Conservation (phyloP, 2,113 vertebrate species). For the Lutjanus erythropterus region DNA sequence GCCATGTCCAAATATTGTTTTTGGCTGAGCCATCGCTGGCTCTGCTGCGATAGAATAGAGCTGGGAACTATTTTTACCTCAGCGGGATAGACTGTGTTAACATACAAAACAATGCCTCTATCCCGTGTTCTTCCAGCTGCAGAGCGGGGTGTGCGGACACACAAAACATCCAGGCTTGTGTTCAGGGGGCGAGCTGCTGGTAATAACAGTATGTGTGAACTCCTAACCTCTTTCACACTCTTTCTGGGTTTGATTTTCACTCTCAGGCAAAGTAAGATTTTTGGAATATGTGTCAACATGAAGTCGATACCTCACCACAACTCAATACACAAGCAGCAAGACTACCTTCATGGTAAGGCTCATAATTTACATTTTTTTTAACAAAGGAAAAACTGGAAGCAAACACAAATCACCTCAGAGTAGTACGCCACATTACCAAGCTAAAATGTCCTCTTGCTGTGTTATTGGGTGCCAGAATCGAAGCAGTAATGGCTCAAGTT, state of each 20-base stretch:
- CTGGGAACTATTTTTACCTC: constrained; percentile 80
- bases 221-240: constrained; percentile 25
- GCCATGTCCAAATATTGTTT: constrained; percentile 84
- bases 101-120: constrained; percentile 78
- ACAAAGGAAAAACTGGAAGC: too few relatives aligned
- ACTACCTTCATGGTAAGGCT: too few relatives aligned
- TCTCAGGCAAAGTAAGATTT: neutral
- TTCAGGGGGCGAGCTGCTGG: constrained; percentile 12
- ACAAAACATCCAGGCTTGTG: constrained; percentile 18
- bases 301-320: neutral
- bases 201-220: constrained; percentile 33
- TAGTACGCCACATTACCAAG: too few relatives aligned
- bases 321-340: too few relatives aligned
- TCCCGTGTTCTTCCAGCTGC: constrained; percentile 72
- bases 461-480: too few relatives aligned
- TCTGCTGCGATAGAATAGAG: constrained; percentile 70
- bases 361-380: too few relatives aligned
- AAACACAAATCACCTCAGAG: too few relatives aligned
- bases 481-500: too few relatives aligned
- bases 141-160: constrained; percentile 39
- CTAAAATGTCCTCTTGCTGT: too few relatives aligned
- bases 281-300: neutral
- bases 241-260: constrained; percentile 10
- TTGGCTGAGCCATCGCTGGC: constrained; percentile 75
- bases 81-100: constrained; percentile 74